Conservation (phyloP, 2,888 invertebrate genomes). For the Epinotia demarniana region DNA sequence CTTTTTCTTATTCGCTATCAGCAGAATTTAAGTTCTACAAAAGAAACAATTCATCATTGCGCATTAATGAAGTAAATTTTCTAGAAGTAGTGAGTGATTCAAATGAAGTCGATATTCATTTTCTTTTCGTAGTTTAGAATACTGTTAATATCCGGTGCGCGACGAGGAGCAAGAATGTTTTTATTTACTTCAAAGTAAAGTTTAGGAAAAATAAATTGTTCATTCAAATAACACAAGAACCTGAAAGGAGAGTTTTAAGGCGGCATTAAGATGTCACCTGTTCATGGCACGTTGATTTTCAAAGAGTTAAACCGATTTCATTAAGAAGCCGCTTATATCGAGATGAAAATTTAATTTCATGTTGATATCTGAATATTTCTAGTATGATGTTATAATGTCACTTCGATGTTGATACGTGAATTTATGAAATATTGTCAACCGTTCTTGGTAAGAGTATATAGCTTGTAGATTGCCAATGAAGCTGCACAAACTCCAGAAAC, state of each 20-base stretch:
- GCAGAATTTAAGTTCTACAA: not conserved
- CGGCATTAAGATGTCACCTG: conserved; percentile 2
- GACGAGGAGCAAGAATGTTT: not conserved
- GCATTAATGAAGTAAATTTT: not conserved
- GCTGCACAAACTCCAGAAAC: not conserved
- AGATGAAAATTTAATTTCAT: not conserved
- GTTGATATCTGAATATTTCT: not conserved
- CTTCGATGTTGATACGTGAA: not conserved
- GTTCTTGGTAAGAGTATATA: not conserved
- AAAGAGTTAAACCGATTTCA: not conserved
- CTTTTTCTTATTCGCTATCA: not conserved
- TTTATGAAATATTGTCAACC: too few species aligned
- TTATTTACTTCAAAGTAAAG: not conserved
- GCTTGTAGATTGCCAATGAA: not conserved
- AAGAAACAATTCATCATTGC: not conserved
- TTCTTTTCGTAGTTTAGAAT: not conserved
- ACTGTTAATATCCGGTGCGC: not conserved
- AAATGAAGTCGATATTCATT: not conserved
- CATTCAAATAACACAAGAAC: not conserved
- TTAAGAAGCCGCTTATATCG: not conserved
- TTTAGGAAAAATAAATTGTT: not conserved
- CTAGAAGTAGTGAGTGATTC: not conserved
- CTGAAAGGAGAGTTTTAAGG: not conserved
- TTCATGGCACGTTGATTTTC: not conserved
- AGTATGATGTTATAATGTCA: not conserved